phyloP scores from a whole-genome alignment of 2,888 invertebrate species.

The Craniophora ligustri region DNA sequence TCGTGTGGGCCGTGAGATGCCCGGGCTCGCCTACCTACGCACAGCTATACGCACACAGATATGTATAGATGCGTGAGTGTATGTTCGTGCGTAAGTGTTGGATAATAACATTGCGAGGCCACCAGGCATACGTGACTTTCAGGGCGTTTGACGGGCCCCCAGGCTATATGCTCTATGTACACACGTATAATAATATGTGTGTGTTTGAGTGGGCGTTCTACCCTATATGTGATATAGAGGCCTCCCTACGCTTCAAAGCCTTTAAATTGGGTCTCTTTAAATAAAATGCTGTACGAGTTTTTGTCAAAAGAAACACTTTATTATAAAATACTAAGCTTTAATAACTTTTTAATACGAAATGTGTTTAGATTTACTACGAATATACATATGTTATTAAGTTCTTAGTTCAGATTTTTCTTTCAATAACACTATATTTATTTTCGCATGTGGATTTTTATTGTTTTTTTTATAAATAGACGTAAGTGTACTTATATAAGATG shows the following conservation, averaged over 20 bases:
- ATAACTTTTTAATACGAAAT: conserved; percentile 40
- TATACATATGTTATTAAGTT: conserved; percentile 13
- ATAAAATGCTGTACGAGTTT: conserved; percentile 69
- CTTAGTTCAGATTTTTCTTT: background rate
- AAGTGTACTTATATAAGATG: too few species aligned
- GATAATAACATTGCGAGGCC: conserved; percentile 86
- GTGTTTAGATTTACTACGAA: conserved; percentile 28
- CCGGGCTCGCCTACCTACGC: conserved; percentile 77
- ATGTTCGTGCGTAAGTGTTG: conserved; percentile 84
- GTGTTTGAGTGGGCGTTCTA: conserved; percentile 75
- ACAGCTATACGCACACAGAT: conserved; percentile 60
- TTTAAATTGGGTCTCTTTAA: conserved; percentile 85
- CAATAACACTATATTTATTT: conserved; percentile 3
- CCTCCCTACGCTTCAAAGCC: conserved; percentile 78
- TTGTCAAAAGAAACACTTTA: conserved; percentile 60
- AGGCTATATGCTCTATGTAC: conserved; percentile 73
- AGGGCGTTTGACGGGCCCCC: conserved; percentile 83
- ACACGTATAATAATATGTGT: conserved; percentile 61
- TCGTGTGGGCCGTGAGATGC: conserved; percentile 86
- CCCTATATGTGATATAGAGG: conserved; percentile 77
- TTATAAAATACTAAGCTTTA: conserved; percentile 34
- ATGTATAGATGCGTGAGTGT: conserved; percentile 62
- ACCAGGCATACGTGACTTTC: conserved; percentile 86
- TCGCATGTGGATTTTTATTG: too few species aligned
- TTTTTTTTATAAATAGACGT: too few species aligned